phyloP scores from a whole-genome alignment of 2,797 vertebrate species.

The Valencia hispanica region DNA sequence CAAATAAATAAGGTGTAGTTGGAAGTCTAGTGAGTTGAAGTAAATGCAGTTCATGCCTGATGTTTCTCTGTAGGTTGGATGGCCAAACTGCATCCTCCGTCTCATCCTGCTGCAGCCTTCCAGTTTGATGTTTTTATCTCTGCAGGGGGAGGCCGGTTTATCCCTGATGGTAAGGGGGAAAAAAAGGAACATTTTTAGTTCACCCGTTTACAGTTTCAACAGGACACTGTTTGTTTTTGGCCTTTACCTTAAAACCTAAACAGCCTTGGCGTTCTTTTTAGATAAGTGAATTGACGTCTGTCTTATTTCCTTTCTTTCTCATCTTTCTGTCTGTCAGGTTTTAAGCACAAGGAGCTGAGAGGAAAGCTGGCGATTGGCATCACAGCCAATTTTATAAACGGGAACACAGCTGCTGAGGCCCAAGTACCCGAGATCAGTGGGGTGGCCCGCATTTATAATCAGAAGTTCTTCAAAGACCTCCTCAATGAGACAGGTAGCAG shows the following conservation, averaged over 20 bases:
- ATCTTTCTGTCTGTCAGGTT: slow-evolving; percentile 77
- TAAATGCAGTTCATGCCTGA: neutral
- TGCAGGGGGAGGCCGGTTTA: slow-evolving; percentile 89
- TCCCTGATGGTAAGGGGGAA: slow-evolving; percentile 87
- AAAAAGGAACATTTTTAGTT: slow-evolving; percentile 1
- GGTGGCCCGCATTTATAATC: slow-evolving; percentile 95
- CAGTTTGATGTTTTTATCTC: slow-evolving; percentile 93
- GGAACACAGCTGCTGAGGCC: slow-evolving; percentile 84
- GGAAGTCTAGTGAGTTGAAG: neutral
- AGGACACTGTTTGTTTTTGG: slow-evolving; percentile 4
- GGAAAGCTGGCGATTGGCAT: slow-evolving; percentile 95
- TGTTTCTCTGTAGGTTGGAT: slow-evolving; percentile 81
- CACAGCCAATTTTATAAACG: slow-evolving; percentile 92
- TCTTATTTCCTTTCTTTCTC: slow-evolving; percentile 5
- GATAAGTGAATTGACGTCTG: neutral
- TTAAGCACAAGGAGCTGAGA: slow-evolving; percentile 90
- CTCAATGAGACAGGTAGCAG: slow-evolving; percentile 87
- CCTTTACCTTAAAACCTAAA: neutral
- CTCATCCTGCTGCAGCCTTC: slow-evolving; percentile 80
- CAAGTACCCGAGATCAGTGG: slow-evolving; percentile 94
- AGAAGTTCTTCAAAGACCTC: slow-evolving; percentile 93
- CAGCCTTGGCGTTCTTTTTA: neutral
- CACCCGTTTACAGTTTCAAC: neutral
- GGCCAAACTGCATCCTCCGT: slow-evolving; percentile 82
- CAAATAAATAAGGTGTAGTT: neutral